These are phyloP conservation scores for Gopherus flavomarginatus DNA, from an alignment of 2,113 vertebrate genomes.

Conservation along the genomic window DNA sequence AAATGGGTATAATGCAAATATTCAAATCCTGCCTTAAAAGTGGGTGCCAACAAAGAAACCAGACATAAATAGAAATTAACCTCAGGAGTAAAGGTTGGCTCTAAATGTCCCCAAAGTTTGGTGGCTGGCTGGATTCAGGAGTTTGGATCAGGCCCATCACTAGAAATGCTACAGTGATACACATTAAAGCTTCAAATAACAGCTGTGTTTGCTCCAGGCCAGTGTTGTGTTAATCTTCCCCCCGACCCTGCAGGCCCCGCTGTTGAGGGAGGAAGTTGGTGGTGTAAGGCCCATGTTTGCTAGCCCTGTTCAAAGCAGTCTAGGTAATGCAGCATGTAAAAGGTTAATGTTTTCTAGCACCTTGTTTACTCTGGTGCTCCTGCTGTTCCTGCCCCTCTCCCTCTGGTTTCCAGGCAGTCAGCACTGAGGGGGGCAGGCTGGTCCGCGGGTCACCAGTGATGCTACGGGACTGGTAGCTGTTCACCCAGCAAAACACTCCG, in stretches of 20 bases:
- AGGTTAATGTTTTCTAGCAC: background rate
- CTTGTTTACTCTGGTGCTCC: background rate
- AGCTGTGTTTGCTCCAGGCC: background rate
- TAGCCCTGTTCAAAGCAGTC: background rate
- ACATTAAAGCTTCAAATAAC: background rate
- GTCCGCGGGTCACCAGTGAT: background rate
- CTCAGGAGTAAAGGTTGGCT: background rate
- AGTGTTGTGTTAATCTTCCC: background rate
- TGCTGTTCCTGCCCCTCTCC: background rate
- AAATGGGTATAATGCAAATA: background rate
- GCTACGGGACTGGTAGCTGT: background rate
- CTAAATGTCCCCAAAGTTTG: background rate
- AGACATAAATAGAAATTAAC: background rate
- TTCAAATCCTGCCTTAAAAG: no score
- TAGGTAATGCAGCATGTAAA: background rate
- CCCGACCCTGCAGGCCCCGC: fast-evolving
- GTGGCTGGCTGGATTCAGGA: background rate
- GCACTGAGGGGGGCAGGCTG: background rate
- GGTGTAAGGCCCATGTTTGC: no score
- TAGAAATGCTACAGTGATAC: background rate
- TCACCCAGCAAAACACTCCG: background rate
- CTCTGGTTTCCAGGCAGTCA: background rate
- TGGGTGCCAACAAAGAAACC: background rate
- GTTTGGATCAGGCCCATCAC: background rate
- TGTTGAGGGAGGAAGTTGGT: background rate